phyloP scores from a whole-genome alignment of 2,888 invertebrate species.

The Megastigmus dorsalis region DNA sequence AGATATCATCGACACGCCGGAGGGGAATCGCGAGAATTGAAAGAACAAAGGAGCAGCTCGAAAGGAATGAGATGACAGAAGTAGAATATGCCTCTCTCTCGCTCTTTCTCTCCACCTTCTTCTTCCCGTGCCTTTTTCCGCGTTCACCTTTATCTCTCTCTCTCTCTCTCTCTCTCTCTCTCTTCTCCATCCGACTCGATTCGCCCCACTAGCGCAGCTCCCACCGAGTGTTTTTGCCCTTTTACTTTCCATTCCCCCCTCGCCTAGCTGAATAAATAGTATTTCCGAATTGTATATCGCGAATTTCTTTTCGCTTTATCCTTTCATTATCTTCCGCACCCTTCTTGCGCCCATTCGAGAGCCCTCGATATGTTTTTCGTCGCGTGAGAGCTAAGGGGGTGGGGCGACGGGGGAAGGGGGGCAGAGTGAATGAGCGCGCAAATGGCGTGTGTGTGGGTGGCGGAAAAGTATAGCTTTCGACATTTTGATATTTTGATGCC shows the following conservation, averaged over 20 bases:
- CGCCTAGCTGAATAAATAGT: no score
- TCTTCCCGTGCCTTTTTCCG: conserved; percentile 28
- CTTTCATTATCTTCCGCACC: conserved; percentile 1
- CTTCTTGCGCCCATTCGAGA: neutral
- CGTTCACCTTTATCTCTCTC: no score
- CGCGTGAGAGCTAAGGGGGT: neutral
- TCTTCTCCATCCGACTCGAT: conserved; percentile 9
- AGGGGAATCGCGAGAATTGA: conserved; percentile 52
- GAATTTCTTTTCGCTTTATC: conserved; percentile 12
- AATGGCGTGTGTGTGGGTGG: no score
- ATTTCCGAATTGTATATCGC: neutral
- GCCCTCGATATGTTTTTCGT: neutral
- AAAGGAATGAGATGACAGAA: conserved; percentile 55
- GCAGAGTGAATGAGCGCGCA: no score
- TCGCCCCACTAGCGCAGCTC: no score
- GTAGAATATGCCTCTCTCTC: conserved; percentile 51
- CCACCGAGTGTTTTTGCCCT: no score
- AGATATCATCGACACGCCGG: conserved; percentile 27
- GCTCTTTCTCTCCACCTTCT: conserved; percentile 37
- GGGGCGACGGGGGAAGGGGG: no score
- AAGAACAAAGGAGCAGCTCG: conserved; percentile 59
- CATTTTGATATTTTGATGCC: no score
- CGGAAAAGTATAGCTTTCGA: no score
- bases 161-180: conserved; percentile 11
- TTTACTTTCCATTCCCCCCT: no score